These are phyloP conservation scores for Atherix ibis DNA, from an alignment of 2,888 invertebrate genomes.

Conservation along the genomic window DNA sequence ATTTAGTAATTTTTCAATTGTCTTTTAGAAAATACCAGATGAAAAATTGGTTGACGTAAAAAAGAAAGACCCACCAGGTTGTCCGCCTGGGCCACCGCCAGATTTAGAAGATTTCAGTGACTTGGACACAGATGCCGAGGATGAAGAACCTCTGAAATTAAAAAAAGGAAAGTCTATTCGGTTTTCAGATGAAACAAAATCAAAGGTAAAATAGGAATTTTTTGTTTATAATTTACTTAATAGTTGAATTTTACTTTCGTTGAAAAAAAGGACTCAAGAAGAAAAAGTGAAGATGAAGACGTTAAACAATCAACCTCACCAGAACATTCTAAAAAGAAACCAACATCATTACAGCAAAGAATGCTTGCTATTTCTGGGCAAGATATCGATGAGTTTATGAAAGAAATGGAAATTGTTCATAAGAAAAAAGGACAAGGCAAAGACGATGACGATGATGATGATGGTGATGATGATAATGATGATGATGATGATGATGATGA, in stretches of 20 bases:
- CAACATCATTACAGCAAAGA: slow-evolving; percentile 66
- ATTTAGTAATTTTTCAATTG: slow-evolving; percentile 1
- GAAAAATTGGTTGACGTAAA: slow-evolving; percentile 21
- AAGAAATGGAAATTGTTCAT: slow-evolving; percentile 79
- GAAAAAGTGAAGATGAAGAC: slow-evolving; percentile 24
- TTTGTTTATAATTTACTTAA: not conserved
- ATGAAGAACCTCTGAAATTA: slow-evolving; percentile 26
- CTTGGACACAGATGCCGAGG: slow-evolving; percentile 34
- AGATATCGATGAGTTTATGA: slow-evolving; percentile 84
- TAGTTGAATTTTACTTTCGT: slow-evolving; percentile 1
- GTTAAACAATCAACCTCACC: slow-evolving; percentile 11
- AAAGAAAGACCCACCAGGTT: slow-evolving; percentile 61
- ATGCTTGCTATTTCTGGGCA: slow-evolving; percentile 83
- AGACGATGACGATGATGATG: slow-evolving; percentile 19
- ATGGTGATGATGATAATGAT: slow-evolving; percentile 11
- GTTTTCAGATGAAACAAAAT: slow-evolving; percentile 45
- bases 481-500: slow-evolving; percentile 13
- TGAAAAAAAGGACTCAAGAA: slow-evolving; percentile 2
- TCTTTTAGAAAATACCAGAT: slow-evolving; percentile 13
- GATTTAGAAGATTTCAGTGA: slow-evolving; percentile 50
- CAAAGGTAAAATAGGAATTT: slow-evolving; percentile 23
- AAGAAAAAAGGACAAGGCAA: slow-evolving; percentile 51
- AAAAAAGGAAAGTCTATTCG: slow-evolving; percentile 39
- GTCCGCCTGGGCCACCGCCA: slow-evolving; percentile 73
- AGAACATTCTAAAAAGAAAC: slow-evolving; percentile 34